A percentile compares a stretch with the other conserved stretches of the same genome.
Evolutionary conservation across 2,888 invertebrate species (phyloP).

Genomic region (Sepioteuthis lessoniana): DNA sequence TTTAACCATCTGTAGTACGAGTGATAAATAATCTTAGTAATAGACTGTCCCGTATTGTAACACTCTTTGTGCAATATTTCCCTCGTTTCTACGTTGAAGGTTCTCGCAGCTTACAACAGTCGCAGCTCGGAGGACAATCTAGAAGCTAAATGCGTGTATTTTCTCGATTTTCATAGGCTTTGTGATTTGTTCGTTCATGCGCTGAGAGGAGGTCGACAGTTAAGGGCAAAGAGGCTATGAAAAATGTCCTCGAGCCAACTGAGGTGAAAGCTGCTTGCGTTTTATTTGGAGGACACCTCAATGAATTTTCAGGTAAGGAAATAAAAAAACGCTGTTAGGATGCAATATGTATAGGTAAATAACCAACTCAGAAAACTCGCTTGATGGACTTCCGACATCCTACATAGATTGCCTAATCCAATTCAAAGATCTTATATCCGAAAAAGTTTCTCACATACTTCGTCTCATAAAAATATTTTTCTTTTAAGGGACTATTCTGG

Average conservation of each 20-base stretch:
- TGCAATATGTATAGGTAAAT: background rate
- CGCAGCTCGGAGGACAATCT: background rate
- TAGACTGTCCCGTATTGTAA: background rate
- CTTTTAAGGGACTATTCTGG: no score
- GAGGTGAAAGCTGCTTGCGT: background rate
- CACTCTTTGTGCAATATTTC: background rate
- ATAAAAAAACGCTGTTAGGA: background rate
- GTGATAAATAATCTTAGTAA: no score
- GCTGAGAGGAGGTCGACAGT: background rate
- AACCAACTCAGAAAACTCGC: background rate
- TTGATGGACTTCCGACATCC: background rate
- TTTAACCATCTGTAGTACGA: no score
- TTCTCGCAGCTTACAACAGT: background rate
- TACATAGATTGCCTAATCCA: background rate
- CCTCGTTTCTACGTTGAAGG: background rate
- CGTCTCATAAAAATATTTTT: no score
- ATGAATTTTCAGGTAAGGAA: background rate
- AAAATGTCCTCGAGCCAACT: background rate
- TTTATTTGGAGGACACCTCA: background rate
- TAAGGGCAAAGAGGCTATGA: background rate
- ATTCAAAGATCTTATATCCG: no score
- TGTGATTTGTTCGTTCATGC: background rate
- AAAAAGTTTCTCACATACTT: no score
- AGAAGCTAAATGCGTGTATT: background rate
- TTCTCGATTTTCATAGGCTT: background rate